Percentiles rank a stretch among this genome's conserved stretches.
Conservation (phyloP, 1,140 invertebrate species). For the Eumaeus atala region DNA sequence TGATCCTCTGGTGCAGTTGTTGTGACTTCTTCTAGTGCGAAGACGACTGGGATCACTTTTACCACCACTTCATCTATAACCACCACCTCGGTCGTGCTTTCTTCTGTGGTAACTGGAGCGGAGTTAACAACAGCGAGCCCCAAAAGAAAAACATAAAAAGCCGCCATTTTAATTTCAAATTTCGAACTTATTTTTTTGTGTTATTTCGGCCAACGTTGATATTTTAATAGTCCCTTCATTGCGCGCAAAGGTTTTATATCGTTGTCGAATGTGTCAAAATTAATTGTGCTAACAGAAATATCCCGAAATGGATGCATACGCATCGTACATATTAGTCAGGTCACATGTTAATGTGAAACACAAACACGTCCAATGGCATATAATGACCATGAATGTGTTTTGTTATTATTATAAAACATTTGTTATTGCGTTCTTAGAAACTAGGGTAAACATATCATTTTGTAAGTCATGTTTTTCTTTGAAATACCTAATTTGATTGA, state of each 20-base stretch:
- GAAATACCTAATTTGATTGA: background rate
- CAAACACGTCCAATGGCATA: constrained; percentile 59
- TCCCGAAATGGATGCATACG: constrained; percentile 51
- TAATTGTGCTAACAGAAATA: constrained; percentile 55
- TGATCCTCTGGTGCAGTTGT: constrained; percentile 29
- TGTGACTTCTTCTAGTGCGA: constrained; percentile 26
- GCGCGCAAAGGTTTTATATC: constrained; percentile 46
- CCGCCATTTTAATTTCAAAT: constrained; percentile 47
- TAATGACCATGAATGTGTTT: constrained; percentile 57
- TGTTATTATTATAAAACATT: constrained; percentile 35
- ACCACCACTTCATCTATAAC: constrained; percentile 35
- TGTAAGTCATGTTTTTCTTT: constrained; percentile 4
- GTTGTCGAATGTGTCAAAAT: constrained; percentile 17
- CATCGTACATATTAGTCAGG: constrained; percentile 25
- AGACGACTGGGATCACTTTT: constrained; percentile 38
- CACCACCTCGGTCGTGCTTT: constrained; percentile 34
- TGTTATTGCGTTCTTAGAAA: constrained; percentile 9
- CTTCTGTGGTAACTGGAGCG: constrained; percentile 32
- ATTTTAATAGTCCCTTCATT: constrained; percentile 27
- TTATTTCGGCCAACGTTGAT: constrained; percentile 22
- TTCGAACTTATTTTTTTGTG: constrained; percentile 23
- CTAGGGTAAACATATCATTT: constrained; percentile 11
- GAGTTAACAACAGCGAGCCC: constrained; percentile 25
- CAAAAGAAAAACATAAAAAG: constrained; percentile 36
- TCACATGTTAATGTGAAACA: constrained; percentile 33